Base-by-base conservation (phyloP, 2,888 invertebrate species). In the Coleophora flavipennella region DNA sequence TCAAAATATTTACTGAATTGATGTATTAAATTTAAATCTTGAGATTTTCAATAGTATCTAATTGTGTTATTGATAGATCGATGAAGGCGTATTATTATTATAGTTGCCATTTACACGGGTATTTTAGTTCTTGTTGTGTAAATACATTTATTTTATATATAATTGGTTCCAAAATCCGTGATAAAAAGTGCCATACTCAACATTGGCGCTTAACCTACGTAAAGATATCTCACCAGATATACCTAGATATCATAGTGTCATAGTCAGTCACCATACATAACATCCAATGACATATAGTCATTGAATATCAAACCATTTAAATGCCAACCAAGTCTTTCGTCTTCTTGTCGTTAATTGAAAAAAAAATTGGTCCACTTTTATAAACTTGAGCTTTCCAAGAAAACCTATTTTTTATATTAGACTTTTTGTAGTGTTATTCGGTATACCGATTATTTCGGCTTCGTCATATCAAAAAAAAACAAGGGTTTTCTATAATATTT, bases 361-460 rank as follows among this genome's bases (percentile, higher is more conserved):
- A 50, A 59, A 57, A 40, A 44, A 65, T 76, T 66, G 79, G 80
- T 81, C 81, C 79, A 80, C 64, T 55, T 35, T 25, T 73, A 62
- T 72, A 80, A 60, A 74, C 73, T 79, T 76, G 80, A 83, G 77
- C 80, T 83, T 83, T 74, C 66, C 65, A 63, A 71, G 66, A 68
- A 71, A 67, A 78, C 72, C 73, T 83, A 80, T 83, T 83, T 83
- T 83, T 80, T 79, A 65, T 83, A 80, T 59, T 59, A 65, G 72
- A 73, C 66, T 73, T 77, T 79, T 68, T 74, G 71, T 77, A 79
- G 62, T 67, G 49, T n/a, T n/a, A n/a, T n/a, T n/a, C n/a, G n/a
- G n/a, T 61, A 45, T 53, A 59, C 60, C 58, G 56, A 64, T 51
- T 55, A 57, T 67, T 69, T 69, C 64, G 69, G 66, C 61, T 59